Conservation (phyloP, 2,888 invertebrate species). For the Drosophila anceps region DNA sequence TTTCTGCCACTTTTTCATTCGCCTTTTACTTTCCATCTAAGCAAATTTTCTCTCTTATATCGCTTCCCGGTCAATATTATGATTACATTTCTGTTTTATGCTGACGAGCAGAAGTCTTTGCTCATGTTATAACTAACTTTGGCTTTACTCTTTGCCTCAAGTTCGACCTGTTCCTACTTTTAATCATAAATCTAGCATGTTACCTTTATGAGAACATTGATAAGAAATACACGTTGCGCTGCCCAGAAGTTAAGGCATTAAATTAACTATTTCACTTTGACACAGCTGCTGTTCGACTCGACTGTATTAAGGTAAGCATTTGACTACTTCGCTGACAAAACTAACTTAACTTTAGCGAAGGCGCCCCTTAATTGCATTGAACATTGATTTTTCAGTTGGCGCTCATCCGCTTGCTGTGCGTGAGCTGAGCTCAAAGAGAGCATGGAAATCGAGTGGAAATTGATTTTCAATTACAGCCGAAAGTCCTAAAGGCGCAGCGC, state of each 20-base stretch:
- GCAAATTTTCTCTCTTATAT: not conserved
- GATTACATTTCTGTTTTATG: conserved; percentile 1
- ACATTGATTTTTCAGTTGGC: conserved; percentile 39
- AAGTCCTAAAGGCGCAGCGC: conserved; percentile 15
- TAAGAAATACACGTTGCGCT: not conserved
- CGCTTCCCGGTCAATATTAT: not conserved
- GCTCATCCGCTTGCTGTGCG: conserved; percentile 14
- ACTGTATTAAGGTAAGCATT: not conserved
- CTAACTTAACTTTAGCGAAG: conserved; percentile 7
- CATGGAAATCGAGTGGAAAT: conserved; percentile 71
- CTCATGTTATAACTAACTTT: not conserved
- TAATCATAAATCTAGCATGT: conserved; percentile 17
- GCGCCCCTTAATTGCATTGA: conserved; percentile 44
- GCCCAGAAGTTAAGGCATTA: not conserved
- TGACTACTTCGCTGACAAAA: conserved; percentile 2
- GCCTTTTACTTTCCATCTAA: no score
- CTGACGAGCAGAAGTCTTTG: not conserved
- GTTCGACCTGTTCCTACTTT: not conserved
- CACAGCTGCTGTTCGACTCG: conserved; percentile 21
- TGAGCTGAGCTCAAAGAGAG: conserved; percentile 23
- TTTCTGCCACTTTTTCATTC: no score
- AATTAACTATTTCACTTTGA: conserved; percentile 1
- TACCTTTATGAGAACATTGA: not conserved
- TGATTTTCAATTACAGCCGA: conserved; percentile 66
- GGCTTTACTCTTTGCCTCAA: not conserved